A percentile compares a stretch with the other conserved stretches of the same genome.
Conservation (phyloP, 2,797 vertebrate species). For the Mionectes olivaceus region DNA sequence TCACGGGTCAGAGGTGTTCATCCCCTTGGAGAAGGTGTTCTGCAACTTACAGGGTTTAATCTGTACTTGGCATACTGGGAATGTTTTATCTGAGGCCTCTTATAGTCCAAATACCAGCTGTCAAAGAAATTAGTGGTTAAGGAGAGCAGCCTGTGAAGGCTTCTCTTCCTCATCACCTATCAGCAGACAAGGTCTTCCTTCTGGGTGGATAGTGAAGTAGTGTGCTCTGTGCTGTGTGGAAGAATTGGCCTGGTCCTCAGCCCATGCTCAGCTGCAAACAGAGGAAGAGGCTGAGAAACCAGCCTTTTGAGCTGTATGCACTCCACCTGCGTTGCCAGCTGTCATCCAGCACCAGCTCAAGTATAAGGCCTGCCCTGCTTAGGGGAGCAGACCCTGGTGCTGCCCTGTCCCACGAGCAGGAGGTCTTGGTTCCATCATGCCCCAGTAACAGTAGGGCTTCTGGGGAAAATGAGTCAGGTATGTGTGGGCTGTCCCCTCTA, state of each 20-base stretch:
- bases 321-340: not conserved
- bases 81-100: not conserved
- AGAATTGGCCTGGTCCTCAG: not conserved
- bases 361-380: not conserved
- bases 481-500: not conserved
- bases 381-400: not conserved
- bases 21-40: not conserved
- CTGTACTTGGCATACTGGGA: not conserved
- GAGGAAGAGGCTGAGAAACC: not conserved
- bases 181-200: not conserved
- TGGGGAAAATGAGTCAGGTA: not conserved
- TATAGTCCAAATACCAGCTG: not conserved
- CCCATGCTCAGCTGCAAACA: not conserved
- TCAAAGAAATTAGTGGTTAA: not conserved
- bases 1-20: not conserved
- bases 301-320: not conserved
- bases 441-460: not conserved
- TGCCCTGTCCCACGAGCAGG: not conserved
- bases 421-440: rapidly evolving
- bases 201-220: not conserved
- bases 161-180: not conserved
- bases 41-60: not conserved
- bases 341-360: not conserved
- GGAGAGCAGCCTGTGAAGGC: not conserved
- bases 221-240: rapidly evolving